phyloP scores from a whole-genome alignment of 2,888 invertebrate genomes.

The Bombylius discolor region DNA sequence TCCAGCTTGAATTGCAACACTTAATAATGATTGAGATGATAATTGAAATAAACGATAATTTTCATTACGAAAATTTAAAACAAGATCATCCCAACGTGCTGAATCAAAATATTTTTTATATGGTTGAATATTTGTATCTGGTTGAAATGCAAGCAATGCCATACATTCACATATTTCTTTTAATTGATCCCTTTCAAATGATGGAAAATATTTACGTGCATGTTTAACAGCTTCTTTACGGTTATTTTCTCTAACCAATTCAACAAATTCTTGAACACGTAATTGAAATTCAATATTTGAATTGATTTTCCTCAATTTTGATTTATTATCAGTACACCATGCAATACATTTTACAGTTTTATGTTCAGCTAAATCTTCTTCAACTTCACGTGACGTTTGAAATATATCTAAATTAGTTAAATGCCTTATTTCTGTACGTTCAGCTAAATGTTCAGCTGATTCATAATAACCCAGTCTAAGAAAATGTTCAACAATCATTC shows the following conservation, averaged over 20 bases:
- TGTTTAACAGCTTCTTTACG: conserved; percentile 88
- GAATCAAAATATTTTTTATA: conserved; percentile 54
- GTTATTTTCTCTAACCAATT: conserved; percentile 74
- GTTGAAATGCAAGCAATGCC: conserved; percentile 90
- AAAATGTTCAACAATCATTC: conserved; percentile 95
- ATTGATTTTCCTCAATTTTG: conserved; percentile 83
- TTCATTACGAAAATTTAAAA: conserved; percentile 83
- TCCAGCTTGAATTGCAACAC: conserved; percentile 84
- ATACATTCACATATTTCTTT: conserved; percentile 85
- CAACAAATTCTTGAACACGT: conserved; percentile 74
- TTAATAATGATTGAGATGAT: conserved; percentile 79
- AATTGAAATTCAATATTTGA: conserved; percentile 94
- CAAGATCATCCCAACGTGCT: conserved; percentile 68
- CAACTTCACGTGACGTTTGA: conserved; percentile 70
- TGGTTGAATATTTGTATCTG: conserved; percentile 58
- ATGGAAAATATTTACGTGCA: conserved; percentile 83
- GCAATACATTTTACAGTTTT: conserved; percentile 80
- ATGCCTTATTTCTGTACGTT: conserved; percentile 65
- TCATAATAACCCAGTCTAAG: conserved; percentile 90
- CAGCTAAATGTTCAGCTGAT: conserved; percentile 77
- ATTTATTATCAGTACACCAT: conserved; percentile 96
- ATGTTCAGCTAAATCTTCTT: conserved; percentile 64
- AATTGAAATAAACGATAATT: conserved; percentile 91
- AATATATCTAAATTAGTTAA: conserved; percentile 90
- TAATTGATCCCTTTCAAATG: conserved; percentile 74